phyloP scores from a whole-genome alignment of 2,888 invertebrate genomes.

The Conchocele bisecta region DNA sequence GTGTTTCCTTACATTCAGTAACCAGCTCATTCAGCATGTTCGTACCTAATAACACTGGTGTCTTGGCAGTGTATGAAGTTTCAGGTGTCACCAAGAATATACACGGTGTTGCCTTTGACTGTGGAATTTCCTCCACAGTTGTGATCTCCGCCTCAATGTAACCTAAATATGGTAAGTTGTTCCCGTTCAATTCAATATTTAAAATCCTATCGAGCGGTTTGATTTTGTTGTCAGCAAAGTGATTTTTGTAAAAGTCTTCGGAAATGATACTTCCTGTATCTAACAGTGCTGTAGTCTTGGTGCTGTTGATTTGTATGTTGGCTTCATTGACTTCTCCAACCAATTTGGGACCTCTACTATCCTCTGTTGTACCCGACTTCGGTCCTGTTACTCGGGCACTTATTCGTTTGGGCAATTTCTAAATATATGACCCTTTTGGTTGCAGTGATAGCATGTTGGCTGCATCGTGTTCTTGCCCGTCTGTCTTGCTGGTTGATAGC shows the following conservation, averaged over 20 bases:
- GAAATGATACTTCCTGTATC: not conserved
- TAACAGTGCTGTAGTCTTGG: not conserved
- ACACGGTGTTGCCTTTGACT: not conserved
- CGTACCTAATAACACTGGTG: constrained; percentile 5
- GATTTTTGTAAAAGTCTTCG: not conserved
- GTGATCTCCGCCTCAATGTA: too few relatives aligned
- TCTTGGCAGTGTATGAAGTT: not conserved
- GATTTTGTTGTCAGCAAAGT: not conserved
- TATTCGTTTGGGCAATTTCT: constrained; percentile 1
- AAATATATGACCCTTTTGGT: not conserved
- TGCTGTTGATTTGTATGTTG: too few relatives aligned
- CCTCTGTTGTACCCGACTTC: too few relatives aligned
- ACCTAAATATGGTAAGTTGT: too few relatives aligned
- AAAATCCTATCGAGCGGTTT: not conserved
- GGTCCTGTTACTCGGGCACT: not conserved
- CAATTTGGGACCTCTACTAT: too few relatives aligned
- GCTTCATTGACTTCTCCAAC: too few relatives aligned
- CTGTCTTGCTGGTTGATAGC: not conserved
- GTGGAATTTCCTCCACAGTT: not conserved
- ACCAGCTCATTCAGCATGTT: not conserved
- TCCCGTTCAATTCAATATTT: too few relatives aligned
- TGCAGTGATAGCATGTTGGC: not conserved
- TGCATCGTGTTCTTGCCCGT: not conserved
- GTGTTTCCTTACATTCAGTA: not conserved
- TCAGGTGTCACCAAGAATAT: not conserved